Evolutionary conservation across 2,797 vertebrate species (phyloP).

Genomic region (Chelon auratus): DNA sequence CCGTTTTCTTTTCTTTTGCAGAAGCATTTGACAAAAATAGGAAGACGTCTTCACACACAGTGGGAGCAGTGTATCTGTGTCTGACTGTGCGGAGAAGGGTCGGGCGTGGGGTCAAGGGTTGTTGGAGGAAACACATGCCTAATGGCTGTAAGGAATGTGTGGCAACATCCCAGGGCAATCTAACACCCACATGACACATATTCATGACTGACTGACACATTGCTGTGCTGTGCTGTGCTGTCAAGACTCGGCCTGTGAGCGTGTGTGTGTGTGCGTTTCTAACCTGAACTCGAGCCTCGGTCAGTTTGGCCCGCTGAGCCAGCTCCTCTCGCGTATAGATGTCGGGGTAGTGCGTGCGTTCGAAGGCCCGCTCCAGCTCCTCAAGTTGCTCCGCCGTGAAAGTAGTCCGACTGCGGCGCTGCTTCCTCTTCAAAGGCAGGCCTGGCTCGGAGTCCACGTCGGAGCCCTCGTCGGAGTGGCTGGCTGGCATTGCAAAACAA

Average conservation of each 20-base stretch:
- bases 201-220: slow-evolving; percentile 76
- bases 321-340: slow-evolving; percentile 98
- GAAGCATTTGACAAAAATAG: slow-evolving; percentile 58
- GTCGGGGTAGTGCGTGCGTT: slow-evolving; percentile 98
- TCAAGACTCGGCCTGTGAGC: slow-evolving; percentile 9
- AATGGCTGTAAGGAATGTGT: slow-evolving; percentile 65
- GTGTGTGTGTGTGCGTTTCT: slow-evolving; percentile 24
- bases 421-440: slow-evolving; percentile 96
- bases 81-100: slow-evolving; percentile 37
- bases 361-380: slow-evolving; percentile 96
- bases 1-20: slow-evolving; percentile 12
- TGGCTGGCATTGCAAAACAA: slow-evolving; percentile 81
- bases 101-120: slow-evolving; percentile 43
- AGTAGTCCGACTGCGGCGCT: slow-evolving; percentile 95
- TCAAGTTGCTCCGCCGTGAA: slow-evolving; percentile 98
- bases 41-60: slow-evolving; percentile 58
- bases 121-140: slow-evolving; percentile 38
- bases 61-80: slow-evolving; percentile 57
- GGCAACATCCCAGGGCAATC: slow-evolving; percentile 87
- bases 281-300: slow-evolving; percentile 98
- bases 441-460: slow-evolving; percentile 98
- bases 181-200: slow-evolving; percentile 87
- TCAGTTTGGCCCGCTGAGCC: slow-evolving; percentile 97
- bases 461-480: slow-evolving; percentile 96
- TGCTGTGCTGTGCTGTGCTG: slow-evolving; percentile 11